Conservation (phyloP, 2,888 invertebrate genomes). For the Thumatha senex region DNA sequence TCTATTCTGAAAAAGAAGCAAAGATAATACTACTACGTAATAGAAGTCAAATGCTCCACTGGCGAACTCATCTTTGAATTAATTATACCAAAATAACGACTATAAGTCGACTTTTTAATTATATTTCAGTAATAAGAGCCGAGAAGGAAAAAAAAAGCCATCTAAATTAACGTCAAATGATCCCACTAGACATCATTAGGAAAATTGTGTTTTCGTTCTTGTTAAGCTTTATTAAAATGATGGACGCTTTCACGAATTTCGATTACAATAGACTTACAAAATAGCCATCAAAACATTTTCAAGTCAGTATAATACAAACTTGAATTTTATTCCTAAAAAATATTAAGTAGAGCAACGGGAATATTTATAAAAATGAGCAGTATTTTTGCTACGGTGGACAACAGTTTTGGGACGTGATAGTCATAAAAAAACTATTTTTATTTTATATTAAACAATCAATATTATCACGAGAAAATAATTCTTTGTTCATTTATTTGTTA, state of each 20-base stretch:
- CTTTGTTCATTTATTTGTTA: no score
- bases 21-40: no score
- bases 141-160: conserved; percentile 6
- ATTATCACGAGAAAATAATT: no score
- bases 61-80: not conserved
- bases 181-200: conserved; percentile 14
- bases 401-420: no score
- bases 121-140: not conserved
- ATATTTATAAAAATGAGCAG: no score
- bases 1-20: no score
- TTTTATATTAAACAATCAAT: no score
- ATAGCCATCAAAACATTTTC: not conserved
- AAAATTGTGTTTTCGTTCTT: conserved; percentile 9
- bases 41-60: no score
- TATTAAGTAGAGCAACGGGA: not conserved
- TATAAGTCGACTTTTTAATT: no score
- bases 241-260: not conserved
- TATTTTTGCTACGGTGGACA: no score
- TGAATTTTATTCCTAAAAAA: not conserved
- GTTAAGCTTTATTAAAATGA: conserved; percentile 13
- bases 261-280: conserved; percentile 7
- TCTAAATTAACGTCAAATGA: conserved; percentile 13
- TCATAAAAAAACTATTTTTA: no score
- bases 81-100: no score
- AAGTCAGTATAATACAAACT: not conserved